A percentile compares a stretch with the other conserved stretches of the same genome.
Evolutionary conservation across 2,797 vertebrate genomes (phyloP).

Genomic region (Coreius guichenoti): DNA sequence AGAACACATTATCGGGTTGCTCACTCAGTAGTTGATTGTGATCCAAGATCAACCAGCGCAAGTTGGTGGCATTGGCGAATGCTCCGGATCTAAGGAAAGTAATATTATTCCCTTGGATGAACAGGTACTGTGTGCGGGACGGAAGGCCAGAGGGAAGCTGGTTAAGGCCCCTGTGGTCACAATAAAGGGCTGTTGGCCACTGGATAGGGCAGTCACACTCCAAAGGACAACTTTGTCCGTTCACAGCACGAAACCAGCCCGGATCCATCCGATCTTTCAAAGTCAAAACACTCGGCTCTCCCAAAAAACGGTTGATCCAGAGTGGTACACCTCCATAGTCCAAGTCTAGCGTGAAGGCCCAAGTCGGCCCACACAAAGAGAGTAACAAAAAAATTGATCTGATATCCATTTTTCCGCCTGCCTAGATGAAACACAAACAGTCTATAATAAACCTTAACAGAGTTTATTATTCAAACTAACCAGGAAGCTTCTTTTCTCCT

Average conservation of each 20-base stretch:
- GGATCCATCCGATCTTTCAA: constrained; percentile 73
- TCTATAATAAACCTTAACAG: constrained; percentile 13
- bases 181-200: constrained; percentile 80
- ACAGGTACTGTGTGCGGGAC: constrained; percentile 74
- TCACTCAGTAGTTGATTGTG: constrained; percentile 74
- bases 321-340: constrained; percentile 80
- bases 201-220: constrained; percentile 81
- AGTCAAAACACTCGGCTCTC: constrained; percentile 80
- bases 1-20: constrained; percentile 64
- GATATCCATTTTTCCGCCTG: constrained; percentile 48
- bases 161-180: constrained; percentile 73
- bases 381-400: constrained; percentile 61
- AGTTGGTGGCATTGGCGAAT: constrained; percentile 70
- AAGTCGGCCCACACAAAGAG: constrained; percentile 45
- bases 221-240: constrained; percentile 70
- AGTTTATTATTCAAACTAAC: constrained; percentile 45
- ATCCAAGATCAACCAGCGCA: constrained; percentile 82
- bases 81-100: constrained; percentile 63
- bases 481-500: constrained; percentile 20
- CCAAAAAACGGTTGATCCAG: constrained; percentile 75
- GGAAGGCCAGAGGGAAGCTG: constrained; percentile 69
- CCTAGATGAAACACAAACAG: constrained; percentile 51
- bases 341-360: constrained; percentile 57
- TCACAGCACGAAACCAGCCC: constrained; percentile 73
- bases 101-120: constrained; percentile 80